Evolutionary conservation across 1,140 invertebrate genomes (phyloP).

Genomic region (Pseudachorutes palmiensis): DNA sequence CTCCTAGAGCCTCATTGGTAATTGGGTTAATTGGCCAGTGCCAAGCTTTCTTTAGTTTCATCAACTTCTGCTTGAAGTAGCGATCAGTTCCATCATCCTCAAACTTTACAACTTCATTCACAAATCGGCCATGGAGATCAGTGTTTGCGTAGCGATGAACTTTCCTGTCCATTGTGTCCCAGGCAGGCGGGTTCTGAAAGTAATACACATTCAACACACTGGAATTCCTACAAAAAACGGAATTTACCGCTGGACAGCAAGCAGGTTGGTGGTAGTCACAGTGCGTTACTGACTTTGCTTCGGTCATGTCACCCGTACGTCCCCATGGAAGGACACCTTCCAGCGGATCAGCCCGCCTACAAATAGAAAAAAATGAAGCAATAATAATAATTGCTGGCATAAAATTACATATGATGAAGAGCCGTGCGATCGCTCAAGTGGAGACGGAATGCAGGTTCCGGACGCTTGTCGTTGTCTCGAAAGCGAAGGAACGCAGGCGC

Average conservation of each 20-base stretch:
- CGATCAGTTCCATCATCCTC: conserved; percentile 9
- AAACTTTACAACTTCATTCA: conserved; percentile 29
- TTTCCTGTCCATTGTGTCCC: conserved; percentile 18
- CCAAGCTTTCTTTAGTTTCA: conserved; percentile 31
- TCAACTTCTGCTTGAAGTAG: conserved; percentile 8
- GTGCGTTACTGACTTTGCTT: conserved; percentile 27
- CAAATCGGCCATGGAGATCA: conserved; percentile 27
- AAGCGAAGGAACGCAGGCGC: conserved; percentile 14
- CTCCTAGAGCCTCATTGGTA: conserved; percentile 29
- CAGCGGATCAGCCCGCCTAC: conserved; percentile 30
- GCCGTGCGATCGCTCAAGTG: conserved; percentile 31
- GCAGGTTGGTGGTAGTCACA: conserved; percentile 31
- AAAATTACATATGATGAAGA: conserved; percentile 26
- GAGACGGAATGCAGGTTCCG: conserved; percentile 28
- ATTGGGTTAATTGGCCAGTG: conserved; percentile 33
- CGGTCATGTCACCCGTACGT: conserved; percentile 30
- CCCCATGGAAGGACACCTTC: conserved; percentile 32
- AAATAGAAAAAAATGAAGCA: background rate
- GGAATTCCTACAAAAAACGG: background rate
- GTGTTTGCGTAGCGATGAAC: conserved; percentile 28
- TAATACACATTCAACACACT: background rate
- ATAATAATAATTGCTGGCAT: background rate
- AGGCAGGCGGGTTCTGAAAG: background rate
- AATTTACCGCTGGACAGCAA: conserved; percentile 20
- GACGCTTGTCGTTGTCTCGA: conserved; percentile 20